Evolutionary conservation across 2,888 invertebrate species (phyloP).

Genomic region (Theretra japonica): DNA sequence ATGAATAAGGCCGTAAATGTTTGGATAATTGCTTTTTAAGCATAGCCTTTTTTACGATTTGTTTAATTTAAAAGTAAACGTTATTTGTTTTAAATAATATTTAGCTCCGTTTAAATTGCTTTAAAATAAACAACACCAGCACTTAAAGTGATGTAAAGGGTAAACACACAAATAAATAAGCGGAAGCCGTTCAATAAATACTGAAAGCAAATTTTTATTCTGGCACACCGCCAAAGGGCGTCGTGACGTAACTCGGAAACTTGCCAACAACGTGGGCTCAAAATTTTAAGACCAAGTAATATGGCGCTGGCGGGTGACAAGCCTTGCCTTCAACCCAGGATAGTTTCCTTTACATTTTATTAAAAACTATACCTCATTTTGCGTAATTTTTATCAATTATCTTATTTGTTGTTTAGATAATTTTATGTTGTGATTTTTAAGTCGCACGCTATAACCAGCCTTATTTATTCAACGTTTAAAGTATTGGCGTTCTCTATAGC

Average conservation of each 20-base stretch:
- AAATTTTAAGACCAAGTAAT: slow-evolving; percentile 52
- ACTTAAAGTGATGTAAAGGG: background rate
- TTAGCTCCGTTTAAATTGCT: no score
- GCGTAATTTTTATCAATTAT: background rate
- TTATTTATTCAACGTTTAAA: no score
- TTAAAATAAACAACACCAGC: no score
- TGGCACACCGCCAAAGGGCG: slow-evolving; percentile 60
- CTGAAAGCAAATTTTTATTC: slow-evolving; percentile 53
- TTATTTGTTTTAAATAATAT: no score
- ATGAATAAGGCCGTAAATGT: no score
- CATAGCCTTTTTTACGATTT: no score
- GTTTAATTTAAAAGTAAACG: no score
- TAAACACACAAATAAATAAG: slow-evolving; percentile 29
- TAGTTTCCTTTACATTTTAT: background rate
- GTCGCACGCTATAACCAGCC: no score
- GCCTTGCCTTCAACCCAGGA: slow-evolving; percentile 42
- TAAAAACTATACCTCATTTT: background rate
- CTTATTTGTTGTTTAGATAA: no score
- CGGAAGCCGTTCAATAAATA: slow-evolving; percentile 46
- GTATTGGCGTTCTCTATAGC: no score
- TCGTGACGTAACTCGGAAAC: slow-evolving; percentile 45
- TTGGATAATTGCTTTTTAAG: no score
- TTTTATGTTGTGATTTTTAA: no score
- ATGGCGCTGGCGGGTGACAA: slow-evolving; percentile 47
- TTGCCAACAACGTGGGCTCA: slow-evolving; percentile 53